Base-by-base conservation (phyloP, 2,888 invertebrate species). In the Drosophila cracens region DNA sequence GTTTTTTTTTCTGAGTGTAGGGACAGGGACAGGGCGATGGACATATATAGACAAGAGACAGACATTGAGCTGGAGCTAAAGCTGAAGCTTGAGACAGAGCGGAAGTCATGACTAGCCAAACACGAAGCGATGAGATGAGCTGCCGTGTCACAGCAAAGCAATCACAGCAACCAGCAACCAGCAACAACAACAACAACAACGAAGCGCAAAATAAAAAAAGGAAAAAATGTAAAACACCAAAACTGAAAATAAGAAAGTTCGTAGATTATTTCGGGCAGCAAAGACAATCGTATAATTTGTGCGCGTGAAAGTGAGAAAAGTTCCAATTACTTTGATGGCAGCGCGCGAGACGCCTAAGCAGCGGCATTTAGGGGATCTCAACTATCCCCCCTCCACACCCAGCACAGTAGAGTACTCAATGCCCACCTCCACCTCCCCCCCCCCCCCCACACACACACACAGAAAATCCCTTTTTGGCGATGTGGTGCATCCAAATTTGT, bases 221-320 rank as follows among this genome's bases (percentile, higher is more conserved):
- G 21, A 43, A 61, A 66, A 72, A 71, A 82, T 74, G 64, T 61
- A 40, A 65, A 80, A 70, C 76, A 66, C 43, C 59, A 56, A 71
- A 70, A 60, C 66, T 53, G 58, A 62, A 85, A 81, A 86, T 89
- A 87, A 89, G 89, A 87, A 87, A 90, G 89, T 87, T 89, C 70
- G 78, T 76, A 87, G 87, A 87, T 89, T 87, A 90, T 87, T 87
- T 89, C 90, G 87, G 82, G 85, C 82, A 90, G 86, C 40, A 85
- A 73, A 64, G 70, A 70, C 68, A 71, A 46, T 74, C 85, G 76
- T 80, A 89, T 89, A 87, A 90, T 89, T 85, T 90, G 87, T 83
- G 91, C 90, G 91, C 92, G 92, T 90, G 92, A 91, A 91, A 91
- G 91, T 92, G 92, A 91, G 91, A 91, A 91, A 92, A 89, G 91